phyloP scores from a whole-genome alignment of 2,888 invertebrate genomes.

The Eilema caniola region DNA sequence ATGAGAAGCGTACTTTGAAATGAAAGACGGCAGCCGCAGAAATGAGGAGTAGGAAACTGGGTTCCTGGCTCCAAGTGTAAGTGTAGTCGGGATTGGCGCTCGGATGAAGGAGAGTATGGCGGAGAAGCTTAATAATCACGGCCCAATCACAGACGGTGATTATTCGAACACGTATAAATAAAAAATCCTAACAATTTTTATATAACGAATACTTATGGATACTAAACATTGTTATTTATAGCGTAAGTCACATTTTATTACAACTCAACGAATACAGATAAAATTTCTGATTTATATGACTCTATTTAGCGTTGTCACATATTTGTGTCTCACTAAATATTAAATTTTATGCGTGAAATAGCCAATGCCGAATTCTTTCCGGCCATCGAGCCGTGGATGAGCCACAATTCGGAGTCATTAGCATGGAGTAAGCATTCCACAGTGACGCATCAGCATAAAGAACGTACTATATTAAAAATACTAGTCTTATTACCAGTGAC shows the following conservation, averaged over 20 bases:
- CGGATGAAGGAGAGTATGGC: neutral
- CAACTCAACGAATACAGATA: neutral
- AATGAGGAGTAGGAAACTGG: too few relatives aligned
- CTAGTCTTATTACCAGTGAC: neutral
- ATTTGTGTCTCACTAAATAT: slow-evolving; percentile 61
- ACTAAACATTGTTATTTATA: slow-evolving; percentile 2
- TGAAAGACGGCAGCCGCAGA: too few relatives aligned
- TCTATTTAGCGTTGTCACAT: slow-evolving; percentile 58
- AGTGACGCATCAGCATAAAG: slow-evolving; percentile 61
- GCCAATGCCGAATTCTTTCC: slow-evolving; percentile 66
- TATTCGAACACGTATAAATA: neutral
- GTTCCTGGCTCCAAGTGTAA: too few relatives aligned
- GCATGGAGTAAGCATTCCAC: slow-evolving; percentile 71
- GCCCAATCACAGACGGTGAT: neutral
- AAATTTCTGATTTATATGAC: slow-evolving; percentile 5
- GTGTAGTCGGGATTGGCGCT: neutral
- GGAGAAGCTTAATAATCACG: neutral
- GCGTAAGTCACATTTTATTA: slow-evolving; percentile 1
- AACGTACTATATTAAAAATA: slow-evolving; percentile 63
- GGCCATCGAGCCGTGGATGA: slow-evolving; percentile 63
- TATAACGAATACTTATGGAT: neutral
- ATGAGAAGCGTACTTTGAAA: too few relatives aligned
- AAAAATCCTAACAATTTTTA: neutral
- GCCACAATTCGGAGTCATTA: slow-evolving; percentile 76
- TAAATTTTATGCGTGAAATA: slow-evolving; percentile 67